Evolutionary conservation across 2,888 invertebrate genomes (phyloP).

Genomic region (Drosophila crucigera): DNA sequence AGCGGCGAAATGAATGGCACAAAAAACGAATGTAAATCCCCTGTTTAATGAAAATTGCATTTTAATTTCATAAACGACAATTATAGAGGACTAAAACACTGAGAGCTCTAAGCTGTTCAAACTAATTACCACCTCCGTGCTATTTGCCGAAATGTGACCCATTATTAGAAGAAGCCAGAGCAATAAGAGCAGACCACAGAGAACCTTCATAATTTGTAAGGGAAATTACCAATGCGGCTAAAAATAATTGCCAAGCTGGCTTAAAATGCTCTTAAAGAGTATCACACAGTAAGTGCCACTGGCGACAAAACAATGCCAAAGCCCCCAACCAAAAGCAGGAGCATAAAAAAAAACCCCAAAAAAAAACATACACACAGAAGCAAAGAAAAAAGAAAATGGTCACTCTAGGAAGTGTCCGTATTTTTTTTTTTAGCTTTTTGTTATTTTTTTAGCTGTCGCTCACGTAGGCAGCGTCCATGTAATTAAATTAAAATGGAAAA

Average conservation of each 20-base stretch:
- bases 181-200: conserved; percentile 15
- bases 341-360: background rate
- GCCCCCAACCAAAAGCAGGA: background rate
- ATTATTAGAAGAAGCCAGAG: conserved; percentile 47
- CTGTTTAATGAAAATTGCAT: conserved; percentile 72
- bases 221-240: conserved; percentile 71
- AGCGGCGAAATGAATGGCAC: conserved; percentile 14
- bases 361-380: conserved; percentile 1
- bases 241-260: conserved; percentile 82
- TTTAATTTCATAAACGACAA: conserved; percentile 76
- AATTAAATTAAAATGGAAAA: conserved; percentile 85
- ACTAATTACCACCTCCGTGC: conserved; percentile 64
- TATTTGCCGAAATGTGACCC: conserved; percentile 23
- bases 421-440: conserved; percentile 15
- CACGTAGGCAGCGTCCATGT: conserved; percentile 84
- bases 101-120: conserved; percentile 29
- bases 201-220: conserved; percentile 84
- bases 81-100: conserved; percentile 6
- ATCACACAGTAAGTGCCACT: conserved; percentile 47
- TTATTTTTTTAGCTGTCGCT: conserved; percentile 80
- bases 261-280: conserved; percentile 70
- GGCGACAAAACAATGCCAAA: conserved; percentile 12
- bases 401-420: conserved; percentile 56
- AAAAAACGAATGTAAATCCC: conserved; percentile 27
- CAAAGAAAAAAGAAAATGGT: conserved; percentile 47